Percentiles rank a stretch among this genome's conserved stretches.
These are phyloP conservation scores for Sinella curviseta DNA, from an alignment of 1,140 invertebrate species.

Conservation along the genomic window DNA sequence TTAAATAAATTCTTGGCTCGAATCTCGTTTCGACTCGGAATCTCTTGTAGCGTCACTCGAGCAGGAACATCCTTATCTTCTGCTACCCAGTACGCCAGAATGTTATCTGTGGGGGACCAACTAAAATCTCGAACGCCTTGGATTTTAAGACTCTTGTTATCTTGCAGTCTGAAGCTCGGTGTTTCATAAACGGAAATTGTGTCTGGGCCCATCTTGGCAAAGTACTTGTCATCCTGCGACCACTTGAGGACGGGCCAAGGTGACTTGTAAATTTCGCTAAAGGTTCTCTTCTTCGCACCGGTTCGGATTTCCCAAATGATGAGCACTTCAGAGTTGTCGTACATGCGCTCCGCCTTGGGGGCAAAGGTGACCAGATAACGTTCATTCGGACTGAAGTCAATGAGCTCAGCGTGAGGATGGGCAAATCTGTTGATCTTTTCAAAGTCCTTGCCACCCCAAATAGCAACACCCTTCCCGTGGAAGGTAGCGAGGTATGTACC, in stretches of 20 bases:
- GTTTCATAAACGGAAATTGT: slow-evolving; percentile 94
- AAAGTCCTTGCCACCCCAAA: slow-evolving; percentile 96
- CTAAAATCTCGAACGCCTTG: slow-evolving; percentile 89
- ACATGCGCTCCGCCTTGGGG: slow-evolving; percentile 64
- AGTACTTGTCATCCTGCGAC: slow-evolving; percentile 93
- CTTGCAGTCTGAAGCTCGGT: slow-evolving; percentile 87
- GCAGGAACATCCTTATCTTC: slow-evolving; percentile 91
- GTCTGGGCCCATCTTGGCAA: slow-evolving; percentile 83
- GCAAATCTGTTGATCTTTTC: slow-evolving; percentile 86
- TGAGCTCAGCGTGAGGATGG: slow-evolving; percentile 87
- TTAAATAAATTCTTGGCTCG: slow-evolving; percentile 96
- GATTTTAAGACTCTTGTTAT: slow-evolving; percentile 93
- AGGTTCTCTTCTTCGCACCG: slow-evolving; percentile 87
- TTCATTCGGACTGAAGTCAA: slow-evolving; percentile 97
- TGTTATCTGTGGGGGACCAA: slow-evolving; percentile 96
- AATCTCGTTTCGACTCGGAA: slow-evolving; percentile 83
- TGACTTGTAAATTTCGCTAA: slow-evolving; percentile 77
- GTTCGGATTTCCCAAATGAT: slow-evolving; percentile 92
- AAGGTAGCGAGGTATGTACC: slow-evolving; percentile 96
- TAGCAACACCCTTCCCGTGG: slow-evolving; percentile 88
- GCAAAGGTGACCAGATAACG: slow-evolving; percentile 94
- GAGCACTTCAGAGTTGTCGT: slow-evolving; percentile 63
- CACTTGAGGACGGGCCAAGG: slow-evolving; percentile 91
- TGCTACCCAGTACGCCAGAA: slow-evolving; percentile 97
- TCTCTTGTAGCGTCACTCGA: slow-evolving; percentile 77